phyloP scores from a whole-genome alignment of 2,113 vertebrate species.

The Crotalus viridis region DNA sequence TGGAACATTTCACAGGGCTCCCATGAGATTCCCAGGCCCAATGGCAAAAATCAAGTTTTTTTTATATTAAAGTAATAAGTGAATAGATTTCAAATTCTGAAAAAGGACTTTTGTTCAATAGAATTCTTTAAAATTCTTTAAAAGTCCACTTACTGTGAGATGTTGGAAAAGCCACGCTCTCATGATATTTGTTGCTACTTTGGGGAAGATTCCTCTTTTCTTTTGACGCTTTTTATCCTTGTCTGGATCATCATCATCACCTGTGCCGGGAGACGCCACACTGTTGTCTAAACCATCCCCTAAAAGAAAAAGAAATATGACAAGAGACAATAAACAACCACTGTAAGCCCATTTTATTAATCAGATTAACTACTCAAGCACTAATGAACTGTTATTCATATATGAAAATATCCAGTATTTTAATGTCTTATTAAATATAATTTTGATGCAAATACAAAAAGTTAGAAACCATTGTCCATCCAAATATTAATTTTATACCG shows the following conservation, averaged over 20 bases:
- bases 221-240: conserved; percentile 99
- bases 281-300: conserved; percentile 99
- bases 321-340: conserved; percentile 68
- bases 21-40: background rate
- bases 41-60: background rate
- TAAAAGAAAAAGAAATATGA: conserved; percentile 68
- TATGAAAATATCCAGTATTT: conserved; percentile 68
- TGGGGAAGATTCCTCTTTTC: conserved; percentile 99
- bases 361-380: conserved; percentile 57
- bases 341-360: conserved; percentile 54
- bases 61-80: conserved; percentile 34
- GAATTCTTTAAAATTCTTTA: conserved; percentile 48
- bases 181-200: conserved; percentile 99
- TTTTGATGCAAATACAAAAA: conserved; percentile 72
- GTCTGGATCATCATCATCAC: conserved; percentile 97
- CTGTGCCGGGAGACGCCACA: conserved; percentile 97
- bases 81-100: conserved; percentile 28
- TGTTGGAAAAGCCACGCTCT: conserved; percentile 99
- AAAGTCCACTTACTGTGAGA: conserved; percentile 89
- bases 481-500: conserved; percentile 78
- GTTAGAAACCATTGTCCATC: conserved; percentile 74
- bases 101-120: conserved; percentile 44
- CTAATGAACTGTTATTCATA: conserved; percentile 66
- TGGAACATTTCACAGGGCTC: background rate
- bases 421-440: conserved; percentile 69